Conservation (phyloP, 2,113 vertebrate genomes). For the Thamnophis sirtalis region DNA sequence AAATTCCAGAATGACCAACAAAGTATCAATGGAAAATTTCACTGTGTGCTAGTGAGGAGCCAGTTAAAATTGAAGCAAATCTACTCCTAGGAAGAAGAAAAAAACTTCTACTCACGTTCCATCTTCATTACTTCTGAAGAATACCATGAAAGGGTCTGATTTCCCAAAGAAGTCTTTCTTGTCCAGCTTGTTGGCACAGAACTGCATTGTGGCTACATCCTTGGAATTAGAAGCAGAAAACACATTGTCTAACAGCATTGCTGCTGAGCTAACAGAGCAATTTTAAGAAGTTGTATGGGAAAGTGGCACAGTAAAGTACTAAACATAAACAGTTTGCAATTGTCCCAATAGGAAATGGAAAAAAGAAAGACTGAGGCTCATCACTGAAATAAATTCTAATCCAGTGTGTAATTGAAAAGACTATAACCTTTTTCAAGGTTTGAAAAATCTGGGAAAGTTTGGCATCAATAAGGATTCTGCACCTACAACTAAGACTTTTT, state of each 20-base stretch:
- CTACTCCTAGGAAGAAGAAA: not conserved
- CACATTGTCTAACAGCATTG: not conserved
- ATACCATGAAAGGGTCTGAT: slow-evolving; percentile 90
- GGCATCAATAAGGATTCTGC: not conserved
- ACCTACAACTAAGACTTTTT: not conserved
- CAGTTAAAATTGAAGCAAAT: not conserved
- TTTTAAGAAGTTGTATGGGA: not conserved
- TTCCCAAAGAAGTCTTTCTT: slow-evolving; percentile 94
- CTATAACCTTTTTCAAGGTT: not conserved
- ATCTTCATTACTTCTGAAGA: slow-evolving; percentile 90
- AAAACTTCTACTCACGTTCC: slow-evolving; percentile 77
- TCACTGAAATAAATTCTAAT: not conserved
- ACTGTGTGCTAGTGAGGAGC: not conserved
- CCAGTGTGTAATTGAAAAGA: not conserved
- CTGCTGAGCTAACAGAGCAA: not conserved
- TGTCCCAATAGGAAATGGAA: not conserved
- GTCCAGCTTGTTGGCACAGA: slow-evolving; percentile 90
- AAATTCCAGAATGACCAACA: not conserved
- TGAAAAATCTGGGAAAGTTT: not conserved
- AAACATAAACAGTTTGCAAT: not conserved
- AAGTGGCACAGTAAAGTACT: not conserved
- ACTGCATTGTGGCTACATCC: slow-evolving; percentile 89
- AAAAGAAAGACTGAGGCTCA: not conserved
- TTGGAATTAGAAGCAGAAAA: slow-evolving; percentile 46
- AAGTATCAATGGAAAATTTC: not conserved